Conservation (phyloP, 2,113 vertebrate species). For the Dascyllus trimaculatus region DNA sequence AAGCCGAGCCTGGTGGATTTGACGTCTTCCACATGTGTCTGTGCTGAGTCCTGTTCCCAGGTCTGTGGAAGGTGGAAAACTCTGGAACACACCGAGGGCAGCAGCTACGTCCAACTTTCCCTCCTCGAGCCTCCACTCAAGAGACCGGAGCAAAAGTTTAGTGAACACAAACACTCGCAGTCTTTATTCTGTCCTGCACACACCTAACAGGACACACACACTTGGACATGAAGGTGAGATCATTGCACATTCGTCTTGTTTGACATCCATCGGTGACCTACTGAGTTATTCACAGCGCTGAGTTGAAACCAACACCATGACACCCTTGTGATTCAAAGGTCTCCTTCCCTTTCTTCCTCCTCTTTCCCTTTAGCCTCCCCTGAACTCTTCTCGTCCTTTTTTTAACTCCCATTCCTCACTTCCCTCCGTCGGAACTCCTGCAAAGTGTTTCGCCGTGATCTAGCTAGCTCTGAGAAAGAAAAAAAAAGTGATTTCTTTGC, state of each 20-base stretch:
- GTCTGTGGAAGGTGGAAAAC: constrained; percentile 49
- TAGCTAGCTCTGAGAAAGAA: constrained; percentile 5
- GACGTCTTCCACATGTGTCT: constrained; percentile 59
- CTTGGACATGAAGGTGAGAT: constrained; percentile 41
- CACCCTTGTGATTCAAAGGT: constrained; percentile 10
- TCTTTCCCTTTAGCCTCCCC: not conserved
- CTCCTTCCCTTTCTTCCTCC: not conserved
- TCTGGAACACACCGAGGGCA: constrained; percentile 26
- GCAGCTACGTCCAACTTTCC: constrained; percentile 49
- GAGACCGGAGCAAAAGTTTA: constrained; percentile 39
- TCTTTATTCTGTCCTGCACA: not conserved
- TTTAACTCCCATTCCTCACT: not conserved
- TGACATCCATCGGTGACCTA: constrained; percentile 8
- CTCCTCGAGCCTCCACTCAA: constrained; percentile 32
- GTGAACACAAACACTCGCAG: constrained; percentile 41
- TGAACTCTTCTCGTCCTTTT: not conserved
- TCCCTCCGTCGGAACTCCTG: not conserved
- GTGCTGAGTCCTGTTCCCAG: constrained; percentile 20
- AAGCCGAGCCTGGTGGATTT: constrained; percentile 17
- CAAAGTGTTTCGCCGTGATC: not conserved
- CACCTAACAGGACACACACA: constrained; percentile 20
- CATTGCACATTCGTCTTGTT: constrained; percentile 23
- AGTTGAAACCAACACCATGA: constrained; percentile 16
- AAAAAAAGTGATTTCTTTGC: constrained; percentile 42
- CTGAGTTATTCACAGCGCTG: not conserved